A percentile compares a stretch with the other conserved stretches of the same genome.
Evolutionary conservation across 2,113 vertebrate species (phyloP).

Genomic region (Limnothrissa miodon): DNA sequence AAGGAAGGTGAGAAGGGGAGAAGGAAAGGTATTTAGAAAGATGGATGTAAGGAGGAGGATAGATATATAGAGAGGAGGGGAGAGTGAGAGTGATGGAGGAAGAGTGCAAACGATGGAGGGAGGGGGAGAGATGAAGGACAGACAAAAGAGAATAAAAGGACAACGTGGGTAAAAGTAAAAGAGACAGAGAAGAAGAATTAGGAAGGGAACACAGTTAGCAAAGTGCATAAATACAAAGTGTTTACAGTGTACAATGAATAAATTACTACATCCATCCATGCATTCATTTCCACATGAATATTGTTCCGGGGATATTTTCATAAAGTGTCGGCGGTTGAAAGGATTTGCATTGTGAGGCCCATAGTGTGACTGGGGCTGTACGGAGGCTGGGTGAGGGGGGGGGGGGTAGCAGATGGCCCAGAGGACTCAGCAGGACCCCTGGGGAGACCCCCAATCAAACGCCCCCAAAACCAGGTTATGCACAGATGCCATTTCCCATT

Average conservation of each 20-base stretch:
- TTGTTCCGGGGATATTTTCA: background rate
- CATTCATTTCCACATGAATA: background rate
- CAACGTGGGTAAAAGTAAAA: background rate
- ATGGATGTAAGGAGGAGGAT: background rate
- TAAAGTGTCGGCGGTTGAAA: background rate
- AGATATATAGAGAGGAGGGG: background rate
- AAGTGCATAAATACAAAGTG: background rate
- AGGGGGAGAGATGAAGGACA: background rate
- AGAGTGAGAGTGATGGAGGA: background rate
- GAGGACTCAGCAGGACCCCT: constrained; percentile 42
- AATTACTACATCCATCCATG: background rate
- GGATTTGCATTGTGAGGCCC: background rate
- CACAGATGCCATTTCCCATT: constrained; percentile 73
- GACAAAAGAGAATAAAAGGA: background rate
- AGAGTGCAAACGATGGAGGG: background rate
- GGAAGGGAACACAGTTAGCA: background rate
- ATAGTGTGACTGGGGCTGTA: background rate
- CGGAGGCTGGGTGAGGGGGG: constrained; percentile 2
- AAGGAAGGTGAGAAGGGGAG: background rate
- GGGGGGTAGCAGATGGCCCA: constrained; percentile 43
- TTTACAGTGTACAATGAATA: background rate
- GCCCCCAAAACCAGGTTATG: constrained; percentile 72
- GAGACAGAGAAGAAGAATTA: background rate
- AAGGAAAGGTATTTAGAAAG: background rate
- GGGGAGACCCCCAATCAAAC: constrained; percentile 61